These are phyloP conservation scores for Sylvicola cinctus DNA, from an alignment of 2,888 invertebrate genomes.

Conservation along the genomic window DNA sequence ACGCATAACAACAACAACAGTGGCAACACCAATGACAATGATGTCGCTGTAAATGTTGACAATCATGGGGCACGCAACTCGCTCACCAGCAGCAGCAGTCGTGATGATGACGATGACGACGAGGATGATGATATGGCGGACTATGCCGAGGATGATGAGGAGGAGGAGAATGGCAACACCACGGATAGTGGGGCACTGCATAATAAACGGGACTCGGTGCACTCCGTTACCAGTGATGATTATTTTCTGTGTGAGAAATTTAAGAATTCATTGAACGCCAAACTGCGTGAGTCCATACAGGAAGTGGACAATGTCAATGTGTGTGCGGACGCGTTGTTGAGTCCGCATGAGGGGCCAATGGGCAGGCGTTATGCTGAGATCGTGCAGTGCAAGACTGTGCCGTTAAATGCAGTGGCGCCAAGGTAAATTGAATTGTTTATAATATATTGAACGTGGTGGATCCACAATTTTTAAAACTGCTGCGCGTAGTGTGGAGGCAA, in stretches of 20 bases:
- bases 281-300: slow-evolving; percentile 2
- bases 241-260: slow-evolving; percentile 23
- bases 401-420: no score
- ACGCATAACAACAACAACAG: slow-evolving; percentile 4
- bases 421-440: slow-evolving; percentile 2
- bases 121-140: slow-evolving; percentile 4
- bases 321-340: slow-evolving; percentile 13
- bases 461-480: no score
- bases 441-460: no score
- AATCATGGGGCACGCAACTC: slow-evolving; percentile 1
- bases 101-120: not conserved
- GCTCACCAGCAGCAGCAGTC: not conserved
- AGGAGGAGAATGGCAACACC: slow-evolving; percentile 19
- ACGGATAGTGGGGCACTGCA: slow-evolving; percentile 8
- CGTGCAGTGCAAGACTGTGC: slow-evolving; percentile 23
- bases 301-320: not conserved
- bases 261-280: slow-evolving; percentile 11
- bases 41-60: slow-evolving; percentile 3
- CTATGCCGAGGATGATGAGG: slow-evolving; percentile 8
- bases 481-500: no score
- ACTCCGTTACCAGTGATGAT: slow-evolving; percentile 13
- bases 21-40: not conserved
- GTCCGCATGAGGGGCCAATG: slow-evolving; percentile 25
- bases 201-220: not conserved
- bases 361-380: slow-evolving; percentile 25